Evolutionary conservation across 2,888 invertebrate species (phyloP).

Genomic region (Dioctria rufipes): DNA sequence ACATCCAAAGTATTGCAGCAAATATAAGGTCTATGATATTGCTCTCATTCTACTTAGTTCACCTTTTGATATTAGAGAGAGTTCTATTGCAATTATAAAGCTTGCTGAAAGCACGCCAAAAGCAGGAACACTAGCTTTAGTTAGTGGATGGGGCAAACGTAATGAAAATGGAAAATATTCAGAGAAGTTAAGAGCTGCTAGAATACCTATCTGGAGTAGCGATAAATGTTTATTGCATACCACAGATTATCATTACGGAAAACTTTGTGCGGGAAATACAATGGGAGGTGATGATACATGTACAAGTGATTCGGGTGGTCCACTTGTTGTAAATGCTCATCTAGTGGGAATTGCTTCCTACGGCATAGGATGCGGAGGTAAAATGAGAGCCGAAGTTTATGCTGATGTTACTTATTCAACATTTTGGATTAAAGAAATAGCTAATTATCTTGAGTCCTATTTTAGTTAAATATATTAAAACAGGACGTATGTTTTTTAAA

Average conservation of each 20-base stretch:
- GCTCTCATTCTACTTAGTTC: background rate
- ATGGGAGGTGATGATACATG: slow-evolving; percentile 27
- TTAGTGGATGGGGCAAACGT: background rate
- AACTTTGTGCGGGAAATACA: slow-evolving; percentile 9
- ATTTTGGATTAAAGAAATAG: background rate
- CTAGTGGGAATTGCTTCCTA: slow-evolving; percentile 22
- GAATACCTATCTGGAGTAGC: background rate
- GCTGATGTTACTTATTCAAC: background rate
- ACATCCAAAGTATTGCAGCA: no score
- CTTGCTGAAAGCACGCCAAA: background rate
- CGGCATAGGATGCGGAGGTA: background rate
- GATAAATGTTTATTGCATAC: background rate
- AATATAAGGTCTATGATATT: background rate
- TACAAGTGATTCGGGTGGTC: slow-evolving; percentile 41
- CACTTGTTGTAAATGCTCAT: slow-evolving; percentile 15
- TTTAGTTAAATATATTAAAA: no score
- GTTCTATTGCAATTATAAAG: background rate
- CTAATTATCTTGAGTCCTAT: no score
- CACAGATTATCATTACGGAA: background rate
- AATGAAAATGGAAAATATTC: background rate
- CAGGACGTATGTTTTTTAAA: no score
- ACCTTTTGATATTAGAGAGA: no score
- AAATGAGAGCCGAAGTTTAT: background rate
- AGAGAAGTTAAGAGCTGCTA: background rate
- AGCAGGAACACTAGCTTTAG: background rate